Evolutionary conservation across 2,797 vertebrate genomes (phyloP).

Genomic region (Notoglanidium macrostoma): DNA sequence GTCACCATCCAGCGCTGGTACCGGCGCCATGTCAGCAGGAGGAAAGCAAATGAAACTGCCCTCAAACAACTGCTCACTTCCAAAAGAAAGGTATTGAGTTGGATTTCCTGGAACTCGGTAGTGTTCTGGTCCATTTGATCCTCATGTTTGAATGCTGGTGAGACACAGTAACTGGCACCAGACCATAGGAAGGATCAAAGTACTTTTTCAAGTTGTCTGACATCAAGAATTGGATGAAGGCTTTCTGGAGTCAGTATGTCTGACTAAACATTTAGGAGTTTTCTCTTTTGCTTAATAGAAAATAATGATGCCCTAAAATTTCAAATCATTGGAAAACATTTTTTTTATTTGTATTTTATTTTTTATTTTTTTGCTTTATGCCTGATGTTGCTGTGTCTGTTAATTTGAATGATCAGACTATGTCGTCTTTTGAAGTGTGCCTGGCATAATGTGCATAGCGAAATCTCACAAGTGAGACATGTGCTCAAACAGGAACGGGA

Average conservation of each 20-base stretch:
- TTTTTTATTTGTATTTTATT: not conserved
- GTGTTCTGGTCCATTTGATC: conserved; percentile 2
- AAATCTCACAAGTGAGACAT: not conserved
- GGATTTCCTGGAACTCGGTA: not conserved
- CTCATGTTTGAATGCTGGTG: not conserved
- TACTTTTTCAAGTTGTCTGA: not conserved
- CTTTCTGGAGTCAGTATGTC: not conserved
- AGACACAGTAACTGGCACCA: not conserved
- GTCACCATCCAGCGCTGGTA: conserved; percentile 95
- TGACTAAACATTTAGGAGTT: not conserved
- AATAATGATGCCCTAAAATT: not conserved
- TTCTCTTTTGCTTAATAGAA: not conserved
- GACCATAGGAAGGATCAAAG: not conserved
- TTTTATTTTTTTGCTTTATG: not conserved
- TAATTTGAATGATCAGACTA: not conserved
- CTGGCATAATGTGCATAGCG: not conserved
- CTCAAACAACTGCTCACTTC: conserved; percentile 72
- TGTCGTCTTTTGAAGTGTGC: not conserved
- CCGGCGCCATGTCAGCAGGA: conserved; percentile 72
- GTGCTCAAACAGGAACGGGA: conserved; percentile 64
- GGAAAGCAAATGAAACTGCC: conserved; percentile 55
- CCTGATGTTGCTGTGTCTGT: not conserved
- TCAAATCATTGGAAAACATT: not conserved
- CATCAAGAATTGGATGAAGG: not conserved
- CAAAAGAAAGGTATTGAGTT: conserved; percentile 78